Base-by-base conservation (phyloP, 2,113 vertebrate genomes). In the Gambusia holbrooki region DNA sequence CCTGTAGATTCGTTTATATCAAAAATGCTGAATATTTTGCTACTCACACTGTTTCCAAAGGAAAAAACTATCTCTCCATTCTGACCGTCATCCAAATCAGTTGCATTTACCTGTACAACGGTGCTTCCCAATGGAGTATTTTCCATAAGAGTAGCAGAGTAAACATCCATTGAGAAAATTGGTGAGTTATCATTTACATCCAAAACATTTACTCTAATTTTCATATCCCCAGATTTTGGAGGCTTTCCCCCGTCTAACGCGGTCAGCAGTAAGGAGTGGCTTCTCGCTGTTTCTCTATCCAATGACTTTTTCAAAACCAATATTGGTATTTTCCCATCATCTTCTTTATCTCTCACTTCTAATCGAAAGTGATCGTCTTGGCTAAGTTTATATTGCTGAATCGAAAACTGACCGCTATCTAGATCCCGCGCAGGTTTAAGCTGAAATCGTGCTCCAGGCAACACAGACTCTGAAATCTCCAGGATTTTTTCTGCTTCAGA, bases 311-410 rank as follows among this genome's bases (percentile, higher is more conserved):
- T 86, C 0, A 94, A 28, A 15, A 93, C 28, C 0, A 94, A 45
- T 37, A 89, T 77, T 0, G 92, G 92, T 32, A 90, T 85, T 90
- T 91, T 92, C 4, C 87, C 88, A 73, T 92, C 90, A 0, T 88
- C 82, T 22, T 85, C 78, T 10, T 81, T 85, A 45, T 90, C 85
- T 5, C 83, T 89, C 0, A 93, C 72, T 22, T 93, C 91, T 17
- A 94, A 79, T 14, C 89, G 80, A 29, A 94, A 94, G 11, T 92
- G n/a, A 0, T 92, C 82, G 9, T 91, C 93, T 0, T 28, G 62
- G 19, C 84, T 90, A 0, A 93, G 89, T 87, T 92, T 94, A 71
- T 96, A 96, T 0, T 89, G 90, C 8, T 94, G 90, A 2, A 93
- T 66, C 0, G 93, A 87, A 40, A 95, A 95, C 3, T 80, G 74